Percentiles rank a stretch among this genome's conserved stretches.
Evolutionary conservation across 2,888 invertebrate species (phyloP).

Genomic region (Thereva nobilitata): DNA sequence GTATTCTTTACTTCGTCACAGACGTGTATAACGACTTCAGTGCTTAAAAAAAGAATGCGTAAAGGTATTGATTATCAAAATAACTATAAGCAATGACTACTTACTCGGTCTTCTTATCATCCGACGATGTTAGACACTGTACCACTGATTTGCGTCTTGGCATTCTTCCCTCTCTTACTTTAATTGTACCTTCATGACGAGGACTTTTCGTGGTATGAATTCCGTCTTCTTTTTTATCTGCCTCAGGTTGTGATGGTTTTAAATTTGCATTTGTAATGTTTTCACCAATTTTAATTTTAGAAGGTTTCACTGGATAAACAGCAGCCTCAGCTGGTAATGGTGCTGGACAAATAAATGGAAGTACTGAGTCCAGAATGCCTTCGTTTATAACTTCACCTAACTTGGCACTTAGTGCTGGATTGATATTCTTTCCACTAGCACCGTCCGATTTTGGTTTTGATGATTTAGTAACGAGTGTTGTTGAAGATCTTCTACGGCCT

Average conservation of each 20-base stretch:
- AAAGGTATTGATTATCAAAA: too few species aligned
- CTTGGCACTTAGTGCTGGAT: constrained; percentile 53
- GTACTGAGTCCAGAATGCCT: constrained; percentile 79
- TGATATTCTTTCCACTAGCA: constrained; percentile 43
- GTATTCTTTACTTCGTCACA: constrained; percentile 91
- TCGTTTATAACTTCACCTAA: constrained; percentile 71
- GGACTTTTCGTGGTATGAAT: constrained; percentile 22
- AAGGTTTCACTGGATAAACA: neutral
- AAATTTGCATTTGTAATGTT: constrained; percentile 10
- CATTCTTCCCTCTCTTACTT: constrained; percentile 17
- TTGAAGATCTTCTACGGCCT: constrained; percentile 13
- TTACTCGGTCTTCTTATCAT: constrained; percentile 35
- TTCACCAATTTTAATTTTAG: constrained; percentile 10
- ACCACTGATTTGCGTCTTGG: constrained; percentile 32
- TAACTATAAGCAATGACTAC: neutral
- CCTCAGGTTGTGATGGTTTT: constrained; percentile 18
- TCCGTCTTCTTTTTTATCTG: constrained; percentile 13
- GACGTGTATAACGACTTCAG: constrained; percentile 90
- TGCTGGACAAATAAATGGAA: constrained; percentile 69
- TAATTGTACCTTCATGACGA: constrained; percentile 20
- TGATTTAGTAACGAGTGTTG: constrained; percentile 7
- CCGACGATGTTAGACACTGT: constrained; percentile 4
- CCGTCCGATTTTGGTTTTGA: constrained; percentile 32
- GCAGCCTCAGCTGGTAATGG: constrained; percentile 21
- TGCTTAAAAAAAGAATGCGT: constrained; percentile 57